Evolutionary conservation across 2,113 vertebrate genomes (phyloP).

Genomic region (Fukomys damarensis): DNA sequence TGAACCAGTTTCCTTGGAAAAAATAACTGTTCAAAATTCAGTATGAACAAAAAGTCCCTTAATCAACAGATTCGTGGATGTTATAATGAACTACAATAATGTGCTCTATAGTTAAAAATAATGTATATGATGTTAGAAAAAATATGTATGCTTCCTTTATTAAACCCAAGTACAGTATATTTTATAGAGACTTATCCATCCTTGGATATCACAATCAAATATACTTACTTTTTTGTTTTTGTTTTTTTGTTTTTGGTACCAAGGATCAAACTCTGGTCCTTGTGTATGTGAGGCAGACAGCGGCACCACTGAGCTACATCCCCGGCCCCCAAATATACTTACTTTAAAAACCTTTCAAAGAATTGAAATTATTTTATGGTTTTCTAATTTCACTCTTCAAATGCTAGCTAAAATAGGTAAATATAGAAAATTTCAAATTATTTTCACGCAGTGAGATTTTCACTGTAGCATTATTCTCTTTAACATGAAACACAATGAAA

Average conservation of each 20-base stretch:
- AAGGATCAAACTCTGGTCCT: no score
- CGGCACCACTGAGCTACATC: no score
- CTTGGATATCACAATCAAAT: background rate
- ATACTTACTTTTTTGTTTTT: background rate
- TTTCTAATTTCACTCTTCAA: constrained; percentile 39
- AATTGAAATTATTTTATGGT: background rate
- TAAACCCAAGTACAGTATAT: background rate
- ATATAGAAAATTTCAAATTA: background rate
- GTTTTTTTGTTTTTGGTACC: no score
- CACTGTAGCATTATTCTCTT: background rate
- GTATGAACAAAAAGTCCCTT: constrained; percentile 64
- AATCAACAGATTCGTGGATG: constrained; percentile 67
- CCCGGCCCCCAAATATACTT: no score
- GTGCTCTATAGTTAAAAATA: background rate
- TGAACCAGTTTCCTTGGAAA: constrained; percentile 82
- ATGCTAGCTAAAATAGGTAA: background rate
- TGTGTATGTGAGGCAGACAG: no score
- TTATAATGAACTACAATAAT: constrained; percentile 52
- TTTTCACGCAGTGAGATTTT: background rate
- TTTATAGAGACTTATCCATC: background rate
- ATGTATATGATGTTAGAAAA: background rate
- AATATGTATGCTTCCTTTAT: background rate
- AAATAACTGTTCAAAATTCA: constrained; percentile 82
- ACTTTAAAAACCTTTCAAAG: background rate
- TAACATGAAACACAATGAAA: background rate